Evolutionary conservation across 2,797 vertebrate genomes (phyloP).

Genomic region (Chloroceryle inda): DNA sequence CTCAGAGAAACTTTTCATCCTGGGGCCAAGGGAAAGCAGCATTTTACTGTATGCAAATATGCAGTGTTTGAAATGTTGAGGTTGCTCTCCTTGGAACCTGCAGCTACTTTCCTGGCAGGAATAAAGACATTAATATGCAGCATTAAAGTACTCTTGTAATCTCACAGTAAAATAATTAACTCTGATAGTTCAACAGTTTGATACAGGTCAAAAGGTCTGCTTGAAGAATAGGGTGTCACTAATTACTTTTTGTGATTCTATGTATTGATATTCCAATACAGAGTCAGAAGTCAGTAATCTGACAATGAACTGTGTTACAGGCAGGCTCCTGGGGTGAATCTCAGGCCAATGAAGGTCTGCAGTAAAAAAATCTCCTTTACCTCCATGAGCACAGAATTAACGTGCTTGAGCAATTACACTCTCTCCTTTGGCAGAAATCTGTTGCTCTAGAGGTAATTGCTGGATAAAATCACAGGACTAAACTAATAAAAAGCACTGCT

Average conservation of each 20-base stretch:
- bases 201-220: neutral
- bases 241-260: neutral
- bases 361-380: neutral
- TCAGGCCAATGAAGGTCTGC: neutral
- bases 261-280: neutral
- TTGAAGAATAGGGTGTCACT: neutral
- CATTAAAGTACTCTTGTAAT: neutral
- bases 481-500: neutral
- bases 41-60: neutral
- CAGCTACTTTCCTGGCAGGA: neutral
- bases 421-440: neutral
- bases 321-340: neutral
- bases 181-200: neutral
- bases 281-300: neutral
- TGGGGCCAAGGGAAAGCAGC: neutral
- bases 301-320: neutral
- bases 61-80: neutral
- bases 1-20: neutral
- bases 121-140: neutral
- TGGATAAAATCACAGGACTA: neutral
- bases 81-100: neutral
- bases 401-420: fast-evolving
- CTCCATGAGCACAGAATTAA: neutral
- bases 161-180: slow-evolving; percentile 7
- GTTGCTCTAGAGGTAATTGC: neutral